Conservation (phyloP, 2,113 vertebrate species). For the Helogale parvula region DNA sequence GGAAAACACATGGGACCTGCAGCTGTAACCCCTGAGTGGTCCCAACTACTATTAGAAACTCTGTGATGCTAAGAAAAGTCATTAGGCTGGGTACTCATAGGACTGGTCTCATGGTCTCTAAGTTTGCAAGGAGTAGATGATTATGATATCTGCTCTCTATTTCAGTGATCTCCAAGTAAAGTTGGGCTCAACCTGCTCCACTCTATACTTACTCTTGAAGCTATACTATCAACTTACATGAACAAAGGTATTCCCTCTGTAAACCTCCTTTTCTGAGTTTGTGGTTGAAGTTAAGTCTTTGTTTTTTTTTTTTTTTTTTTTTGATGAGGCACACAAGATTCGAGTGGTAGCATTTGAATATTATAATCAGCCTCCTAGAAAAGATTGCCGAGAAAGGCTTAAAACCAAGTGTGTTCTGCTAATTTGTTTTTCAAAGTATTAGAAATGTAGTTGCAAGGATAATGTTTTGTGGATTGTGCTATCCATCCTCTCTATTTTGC, state of each 20-base stretch:
- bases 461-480: conserved; percentile 61
- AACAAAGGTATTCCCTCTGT: neutral
- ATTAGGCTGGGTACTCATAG: neutral
- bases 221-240: neutral
- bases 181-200: neutral
- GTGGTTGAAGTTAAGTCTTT: conserved; percentile 15
- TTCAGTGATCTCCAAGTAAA: neutral
- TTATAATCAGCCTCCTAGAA: neutral
- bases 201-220: neutral
- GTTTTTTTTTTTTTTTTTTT: neutral
- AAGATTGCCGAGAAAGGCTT: conserved; percentile 23
- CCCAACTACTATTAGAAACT: neutral
- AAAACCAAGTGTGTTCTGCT: conserved; percentile 1
- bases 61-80: neutral
- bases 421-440: conserved; percentile 70
- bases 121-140: neutral
- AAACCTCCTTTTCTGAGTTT: conserved; percentile 34
- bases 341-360: neutral
- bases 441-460: conserved; percentile 54
- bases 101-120: neutral
- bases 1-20: neutral
- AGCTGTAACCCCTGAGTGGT: neutral
- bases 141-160: neutral
- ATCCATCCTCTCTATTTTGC: conserved; percentile 79
- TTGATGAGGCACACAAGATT: neutral